phyloP scores from a whole-genome alignment of 2,888 invertebrate species.

The Tryphoninae sp. region DNA sequence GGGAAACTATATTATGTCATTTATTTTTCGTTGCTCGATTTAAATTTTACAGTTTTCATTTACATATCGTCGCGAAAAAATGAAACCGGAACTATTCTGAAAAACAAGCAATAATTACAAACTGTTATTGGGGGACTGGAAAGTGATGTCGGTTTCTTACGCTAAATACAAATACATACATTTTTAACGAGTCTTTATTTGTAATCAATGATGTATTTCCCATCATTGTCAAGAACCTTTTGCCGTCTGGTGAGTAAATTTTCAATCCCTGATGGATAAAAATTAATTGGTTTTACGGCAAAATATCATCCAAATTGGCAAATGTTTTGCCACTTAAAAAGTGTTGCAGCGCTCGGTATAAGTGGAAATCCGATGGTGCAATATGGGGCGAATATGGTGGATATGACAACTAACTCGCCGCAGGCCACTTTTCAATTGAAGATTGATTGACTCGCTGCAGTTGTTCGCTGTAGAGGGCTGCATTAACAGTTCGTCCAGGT shows the following conservation, averaged over 20 bases:
- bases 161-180: too few relatives aligned
- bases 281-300: conserved; percentile 49
- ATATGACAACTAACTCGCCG: not conserved
- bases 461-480: conserved; percentile 62
- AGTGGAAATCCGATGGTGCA: conserved; percentile 29
- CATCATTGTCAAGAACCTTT: conserved; percentile 56
- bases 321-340: conserved; percentile 50
- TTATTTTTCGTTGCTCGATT: too few relatives aligned
- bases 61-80: too few relatives aligned
- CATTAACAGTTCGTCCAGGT: conserved; percentile 61
- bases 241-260: conserved; percentile 50
- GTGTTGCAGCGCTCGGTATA: conserved; percentile 39
- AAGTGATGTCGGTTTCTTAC: too few relatives aligned
- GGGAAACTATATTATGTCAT: too few relatives aligned
- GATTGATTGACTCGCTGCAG: conserved; percentile 11
- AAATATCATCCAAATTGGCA: conserved; percentile 49
- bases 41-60: too few relatives aligned
- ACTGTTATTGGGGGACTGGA: too few relatives aligned
- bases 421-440: too few relatives aligned
- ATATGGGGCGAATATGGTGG: not conserved
- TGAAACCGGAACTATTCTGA: too few relatives aligned
- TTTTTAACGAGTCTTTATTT: too few relatives aligned
- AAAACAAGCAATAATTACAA: too few relatives aligned
- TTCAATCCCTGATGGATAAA: conserved; percentile 42
- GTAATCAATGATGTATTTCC: not conserved